A percentile compares a stretch with the other conserved stretches of the same genome.
These are phyloP conservation scores for Neostethus bicornis DNA, from an alignment of 2,797 vertebrate species.

Conservation along the genomic window DNA sequence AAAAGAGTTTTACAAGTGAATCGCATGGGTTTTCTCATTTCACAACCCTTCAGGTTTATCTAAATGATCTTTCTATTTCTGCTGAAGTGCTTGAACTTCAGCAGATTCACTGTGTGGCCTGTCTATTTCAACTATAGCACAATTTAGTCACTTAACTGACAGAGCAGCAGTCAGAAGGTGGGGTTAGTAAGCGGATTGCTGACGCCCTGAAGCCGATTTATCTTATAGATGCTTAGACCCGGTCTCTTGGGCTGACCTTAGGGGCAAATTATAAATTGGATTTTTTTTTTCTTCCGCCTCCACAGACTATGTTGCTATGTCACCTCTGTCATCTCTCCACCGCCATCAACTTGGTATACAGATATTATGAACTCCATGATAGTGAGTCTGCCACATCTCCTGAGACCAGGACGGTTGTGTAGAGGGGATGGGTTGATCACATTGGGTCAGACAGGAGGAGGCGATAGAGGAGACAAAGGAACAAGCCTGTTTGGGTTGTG, in stretches of 20 bases:
- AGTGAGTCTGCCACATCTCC: conserved; percentile 28
- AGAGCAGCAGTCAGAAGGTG: conserved; percentile 47
- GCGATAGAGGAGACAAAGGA: conserved; percentile 35
- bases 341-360: conserved; percentile 36
- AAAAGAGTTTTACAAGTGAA: neutral
- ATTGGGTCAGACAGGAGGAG: conserved; percentile 24
- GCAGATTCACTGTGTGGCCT: conserved; percentile 19
- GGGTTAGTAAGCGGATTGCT: conserved; percentile 66
- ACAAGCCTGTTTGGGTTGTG: conserved; percentile 39
- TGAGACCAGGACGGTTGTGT: conserved; percentile 19
- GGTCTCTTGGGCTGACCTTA: conserved; percentile 61
- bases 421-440: conserved; percentile 13
- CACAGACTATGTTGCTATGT: conserved; percentile 49
- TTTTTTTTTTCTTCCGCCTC: conserved; percentile 53
- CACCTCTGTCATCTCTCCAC: conserved; percentile 49
- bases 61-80: neutral
- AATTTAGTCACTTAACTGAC: conserved; percentile 54
- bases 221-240: conserved; percentile 72
- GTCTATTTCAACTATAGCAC: conserved; percentile 40
- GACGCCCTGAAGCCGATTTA: conserved; percentile 68
- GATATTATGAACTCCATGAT: conserved; percentile 55
- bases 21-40: neutral
- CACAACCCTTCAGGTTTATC: neutral
- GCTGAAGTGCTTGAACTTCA: conserved; percentile 5
- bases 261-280: conserved; percentile 72